Base-by-base conservation (phyloP, 2,888 invertebrate species). In the Heliconius cydno region DNA sequence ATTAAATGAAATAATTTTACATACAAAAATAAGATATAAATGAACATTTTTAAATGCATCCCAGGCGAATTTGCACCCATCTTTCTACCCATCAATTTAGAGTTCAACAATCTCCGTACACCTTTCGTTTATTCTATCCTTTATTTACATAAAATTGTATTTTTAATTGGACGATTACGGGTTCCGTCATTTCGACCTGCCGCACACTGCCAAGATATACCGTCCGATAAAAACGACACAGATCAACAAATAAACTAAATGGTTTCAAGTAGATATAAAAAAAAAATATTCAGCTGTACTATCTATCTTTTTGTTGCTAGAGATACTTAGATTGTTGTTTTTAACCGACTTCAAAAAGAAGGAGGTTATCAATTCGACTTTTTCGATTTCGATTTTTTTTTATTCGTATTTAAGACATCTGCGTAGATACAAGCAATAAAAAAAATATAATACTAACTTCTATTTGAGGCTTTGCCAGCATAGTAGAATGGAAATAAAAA, bases 101-200 rank as follows among this genome's bases (percentile, higher is more conserved):
- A 46, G 70, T 70, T 77, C 77, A 77, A 79, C 77, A 74, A 66
- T 74, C 79, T 72, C 76, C 81, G 83, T 84, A 86, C 86, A 84
- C 86, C 85, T 86, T 87, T 85, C 83, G 82, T 77, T 79, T 80
- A 84, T 83, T 79, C 82, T 82, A 83, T 80, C 77, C 65, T 75
- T 81, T 79, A 93, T 94, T 94, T 92, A 90, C 92, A 94, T 94
- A 91, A 91, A 93, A 92, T 91, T 91, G 87, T 89, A 89, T 87
- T 87, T 91, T 91, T 93, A 94, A 94, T 94, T 94, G 92, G 94
- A 91, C 93, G 92, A 94, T 94, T 94, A 94, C 92, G 92, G 88
- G 91, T 89, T 90, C 90, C 88, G 89, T 90, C 91, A 87, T 80
- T 85, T 87, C 77, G 82, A 79, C 79, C 78, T 73, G 71, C 52